A percentile compares a stretch with the other conserved stretches of the same genome.
These are phyloP conservation scores for Tiaroga cobitis DNA, from an alignment of 2,797 vertebrate species.

Conservation along the genomic window DNA sequence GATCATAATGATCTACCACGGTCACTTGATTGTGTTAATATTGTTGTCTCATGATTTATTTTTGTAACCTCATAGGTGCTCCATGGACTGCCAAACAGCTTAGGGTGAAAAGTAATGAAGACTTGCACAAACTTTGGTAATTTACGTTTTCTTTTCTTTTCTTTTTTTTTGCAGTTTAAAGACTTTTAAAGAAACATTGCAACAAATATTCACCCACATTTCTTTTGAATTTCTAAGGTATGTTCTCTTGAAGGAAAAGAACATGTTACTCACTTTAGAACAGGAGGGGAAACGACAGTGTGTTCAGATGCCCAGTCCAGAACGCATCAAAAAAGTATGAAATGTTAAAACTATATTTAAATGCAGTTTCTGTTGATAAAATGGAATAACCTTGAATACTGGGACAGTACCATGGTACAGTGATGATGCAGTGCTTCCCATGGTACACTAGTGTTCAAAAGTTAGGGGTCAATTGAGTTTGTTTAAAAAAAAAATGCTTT, in stretches of 20 bases:
- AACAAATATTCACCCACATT: neutral
- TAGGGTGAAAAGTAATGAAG: conserved; percentile 91
- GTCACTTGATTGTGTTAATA: neutral
- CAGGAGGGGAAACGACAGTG: conserved; percentile 89
- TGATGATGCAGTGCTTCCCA: neutral
- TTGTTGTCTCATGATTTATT: neutral
- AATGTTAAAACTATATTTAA: neutral
- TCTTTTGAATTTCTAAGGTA: conserved; percentile 80
- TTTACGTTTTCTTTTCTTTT: no score
- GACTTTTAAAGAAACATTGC: neutral
- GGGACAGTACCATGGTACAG: neutral
- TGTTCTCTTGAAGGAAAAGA: conserved; percentile 95
- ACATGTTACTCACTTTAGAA: conserved; percentile 91
- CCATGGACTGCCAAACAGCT: conserved; percentile 90
- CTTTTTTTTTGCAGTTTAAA: neutral
- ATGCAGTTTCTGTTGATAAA: neutral
- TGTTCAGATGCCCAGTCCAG: conserved; percentile 90
- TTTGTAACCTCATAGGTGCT: conserved; percentile 78
- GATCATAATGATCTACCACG: no score
- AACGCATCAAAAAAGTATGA: conserved; percentile 89
- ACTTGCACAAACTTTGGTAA: conserved; percentile 97
- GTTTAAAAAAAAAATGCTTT: neutral
- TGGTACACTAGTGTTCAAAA: neutral
- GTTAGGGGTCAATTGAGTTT: neutral
- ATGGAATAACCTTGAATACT: neutral